A percentile compares a stretch with the other conserved stretches of the same genome.
These are phyloP conservation scores for Stigmatopora argus DNA, from an alignment of 2,113 vertebrate genomes.

Conservation along the genomic window DNA sequence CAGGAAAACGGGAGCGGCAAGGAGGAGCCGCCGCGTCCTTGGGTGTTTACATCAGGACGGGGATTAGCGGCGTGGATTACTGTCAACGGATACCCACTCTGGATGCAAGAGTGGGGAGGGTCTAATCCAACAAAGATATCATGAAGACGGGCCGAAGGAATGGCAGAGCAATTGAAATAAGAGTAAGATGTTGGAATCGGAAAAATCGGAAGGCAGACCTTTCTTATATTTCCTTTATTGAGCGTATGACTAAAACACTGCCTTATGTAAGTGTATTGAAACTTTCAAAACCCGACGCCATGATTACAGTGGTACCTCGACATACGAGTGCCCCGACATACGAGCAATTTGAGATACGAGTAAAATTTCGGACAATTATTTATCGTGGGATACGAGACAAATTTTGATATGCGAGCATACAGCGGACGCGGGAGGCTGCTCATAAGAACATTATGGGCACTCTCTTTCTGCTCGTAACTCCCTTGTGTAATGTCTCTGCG, in stretches of 20 bases:
- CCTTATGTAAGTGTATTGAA: too few species aligned
- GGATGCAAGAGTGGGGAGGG: slow-evolving; percentile 51
- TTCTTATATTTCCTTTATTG: neutral
- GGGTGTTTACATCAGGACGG: slow-evolving; percentile 61
- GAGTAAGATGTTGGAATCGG: neutral
- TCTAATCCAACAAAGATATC: slow-evolving; percentile 63
- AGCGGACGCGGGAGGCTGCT: too few species aligned
- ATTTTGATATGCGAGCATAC: too few species aligned
- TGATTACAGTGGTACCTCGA: neutral
- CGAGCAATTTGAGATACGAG: too few species aligned
- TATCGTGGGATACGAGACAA: too few species aligned
- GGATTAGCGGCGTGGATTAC: slow-evolving; percentile 69
- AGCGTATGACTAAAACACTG: neutral
- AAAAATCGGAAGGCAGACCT: neutral
- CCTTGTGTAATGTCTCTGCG: too few species aligned
- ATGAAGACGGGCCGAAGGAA: slow-evolving; percentile 44
- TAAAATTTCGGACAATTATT: too few species aligned
- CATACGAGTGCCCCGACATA: too few species aligned
- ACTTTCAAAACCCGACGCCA: neutral
- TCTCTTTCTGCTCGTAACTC: too few species aligned
- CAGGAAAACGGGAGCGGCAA: slow-evolving; percentile 33
- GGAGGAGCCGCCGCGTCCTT: slow-evolving; percentile 44
- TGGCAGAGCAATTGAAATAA: neutral
- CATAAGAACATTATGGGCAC: too few species aligned
- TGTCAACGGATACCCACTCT: slow-evolving; percentile 62